phyloP scores from a whole-genome alignment of 1,140 invertebrate species.

The Tetragonula clypearis region DNA sequence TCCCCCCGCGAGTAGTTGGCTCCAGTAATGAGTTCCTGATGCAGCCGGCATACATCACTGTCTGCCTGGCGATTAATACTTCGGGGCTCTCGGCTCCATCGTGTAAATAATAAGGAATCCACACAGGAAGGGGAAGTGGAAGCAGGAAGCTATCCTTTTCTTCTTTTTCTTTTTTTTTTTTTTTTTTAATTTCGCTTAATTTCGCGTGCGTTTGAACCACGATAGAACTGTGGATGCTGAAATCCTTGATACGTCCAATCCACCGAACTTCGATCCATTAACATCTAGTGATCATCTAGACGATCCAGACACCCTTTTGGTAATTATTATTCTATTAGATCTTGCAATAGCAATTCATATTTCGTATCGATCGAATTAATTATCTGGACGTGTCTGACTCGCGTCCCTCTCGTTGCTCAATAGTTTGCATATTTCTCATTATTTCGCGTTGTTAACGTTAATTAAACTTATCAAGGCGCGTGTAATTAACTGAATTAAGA shows the following conservation, averaged over 20 bases:
- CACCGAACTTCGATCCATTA: not conserved
- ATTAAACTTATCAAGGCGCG: not conserved
- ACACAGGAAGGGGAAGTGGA: not conserved
- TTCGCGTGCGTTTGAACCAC: not conserved
- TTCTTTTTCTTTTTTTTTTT: not conserved
- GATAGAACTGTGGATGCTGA: not conserved
- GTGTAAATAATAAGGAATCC: constrained; percentile 26
- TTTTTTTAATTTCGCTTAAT: not conserved
- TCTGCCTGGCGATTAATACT: constrained; percentile 45
- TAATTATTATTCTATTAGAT: constrained; percentile 14
- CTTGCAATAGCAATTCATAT: not conserved
- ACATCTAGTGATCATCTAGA: not conserved
- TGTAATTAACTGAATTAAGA: not conserved
- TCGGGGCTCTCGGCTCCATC: not conserved
- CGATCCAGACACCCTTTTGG: not conserved
- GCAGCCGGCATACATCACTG: constrained; percentile 49
- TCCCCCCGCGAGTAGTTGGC: not conserved
- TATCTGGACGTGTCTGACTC: not conserved
- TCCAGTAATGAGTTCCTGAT: constrained; percentile 52
- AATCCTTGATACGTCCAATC: constrained; percentile 11
- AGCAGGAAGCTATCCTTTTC: not conserved
- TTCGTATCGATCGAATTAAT: not conserved
- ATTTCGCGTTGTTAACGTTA: too few species aligned
- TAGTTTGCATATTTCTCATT: not conserved
- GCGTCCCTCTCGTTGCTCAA: not conserved